Percentiles rank a stretch among this genome's conserved stretches.
Evolutionary conservation across 2,888 invertebrate species (phyloP).

Genomic region (Cancer borealis): DNA sequence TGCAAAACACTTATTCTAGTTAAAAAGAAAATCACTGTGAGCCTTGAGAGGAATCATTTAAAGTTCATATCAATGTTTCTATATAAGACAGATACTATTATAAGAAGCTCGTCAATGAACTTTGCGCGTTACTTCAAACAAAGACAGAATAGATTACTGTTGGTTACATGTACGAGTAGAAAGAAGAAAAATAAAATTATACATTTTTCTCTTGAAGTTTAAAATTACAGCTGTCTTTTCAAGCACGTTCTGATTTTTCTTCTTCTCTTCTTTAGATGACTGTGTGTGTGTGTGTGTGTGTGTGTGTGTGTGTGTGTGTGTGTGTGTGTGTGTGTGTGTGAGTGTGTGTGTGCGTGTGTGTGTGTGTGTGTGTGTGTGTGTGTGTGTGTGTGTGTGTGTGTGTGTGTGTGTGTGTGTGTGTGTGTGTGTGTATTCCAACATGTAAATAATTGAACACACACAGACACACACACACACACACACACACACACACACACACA

Average conservation of each 20-base stretch:
- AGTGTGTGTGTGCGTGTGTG: background rate
- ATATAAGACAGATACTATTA: background rate
- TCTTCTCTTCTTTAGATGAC: background rate
- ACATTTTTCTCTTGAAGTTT: background rate
- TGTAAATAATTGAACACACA: background rate
- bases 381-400: constrained; percentile 22
- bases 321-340: background rate
- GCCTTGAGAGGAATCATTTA: background rate
- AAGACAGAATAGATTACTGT: background rate
- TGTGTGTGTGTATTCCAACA: background rate
- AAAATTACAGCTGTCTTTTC: background rate
- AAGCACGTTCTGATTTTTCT: background rate
- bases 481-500: background rate
- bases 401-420: constrained; percentile 29
- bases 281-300: background rate
- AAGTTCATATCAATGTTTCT: background rate
- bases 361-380: background rate
- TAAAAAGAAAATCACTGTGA: background rate
- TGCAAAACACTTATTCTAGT: background rate
- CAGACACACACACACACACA: background rate
- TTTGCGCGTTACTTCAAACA: background rate
- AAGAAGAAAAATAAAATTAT: background rate
- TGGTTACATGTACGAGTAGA: background rate
- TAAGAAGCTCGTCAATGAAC: background rate
- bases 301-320: constrained; percentile 44